phyloP scores from a whole-genome alignment of 2,113 vertebrate genomes.

The Gopherus flavomarginatus region DNA sequence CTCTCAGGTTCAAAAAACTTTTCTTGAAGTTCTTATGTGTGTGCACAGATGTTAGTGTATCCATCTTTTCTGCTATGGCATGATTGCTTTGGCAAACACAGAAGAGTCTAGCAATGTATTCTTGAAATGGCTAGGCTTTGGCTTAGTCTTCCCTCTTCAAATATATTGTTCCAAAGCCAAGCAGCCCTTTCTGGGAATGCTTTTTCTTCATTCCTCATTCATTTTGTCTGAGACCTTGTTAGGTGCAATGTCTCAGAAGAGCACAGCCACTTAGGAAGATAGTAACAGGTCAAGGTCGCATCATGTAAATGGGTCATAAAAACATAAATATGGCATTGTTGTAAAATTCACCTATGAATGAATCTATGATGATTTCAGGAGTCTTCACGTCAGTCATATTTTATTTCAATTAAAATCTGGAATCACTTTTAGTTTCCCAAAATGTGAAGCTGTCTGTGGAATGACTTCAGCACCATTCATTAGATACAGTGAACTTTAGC shows the following conservation, averaged over 20 bases:
- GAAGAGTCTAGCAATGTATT: neutral
- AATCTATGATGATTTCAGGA: neutral
- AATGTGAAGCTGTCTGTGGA: neutral
- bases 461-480: neutral
- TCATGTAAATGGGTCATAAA: neutral
- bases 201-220: neutral
- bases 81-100: neutral
- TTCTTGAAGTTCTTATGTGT: neutral
- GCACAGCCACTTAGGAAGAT: neutral
- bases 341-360: neutral
- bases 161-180: neutral
- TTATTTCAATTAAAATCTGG: neutral
- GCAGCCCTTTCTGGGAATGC: neutral
- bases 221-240: neutral
- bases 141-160: neutral
- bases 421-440: neutral
- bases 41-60: neutral
- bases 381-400: neutral
- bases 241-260: neutral
- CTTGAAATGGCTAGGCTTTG: neutral
- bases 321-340: neutral
- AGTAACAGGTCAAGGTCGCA: neutral
- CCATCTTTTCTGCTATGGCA: neutral
- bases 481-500: neutral
- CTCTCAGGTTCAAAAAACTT: neutral